Evolutionary conservation across 2,797 vertebrate genomes (phyloP).

Genomic region (Argentina silus): DNA sequence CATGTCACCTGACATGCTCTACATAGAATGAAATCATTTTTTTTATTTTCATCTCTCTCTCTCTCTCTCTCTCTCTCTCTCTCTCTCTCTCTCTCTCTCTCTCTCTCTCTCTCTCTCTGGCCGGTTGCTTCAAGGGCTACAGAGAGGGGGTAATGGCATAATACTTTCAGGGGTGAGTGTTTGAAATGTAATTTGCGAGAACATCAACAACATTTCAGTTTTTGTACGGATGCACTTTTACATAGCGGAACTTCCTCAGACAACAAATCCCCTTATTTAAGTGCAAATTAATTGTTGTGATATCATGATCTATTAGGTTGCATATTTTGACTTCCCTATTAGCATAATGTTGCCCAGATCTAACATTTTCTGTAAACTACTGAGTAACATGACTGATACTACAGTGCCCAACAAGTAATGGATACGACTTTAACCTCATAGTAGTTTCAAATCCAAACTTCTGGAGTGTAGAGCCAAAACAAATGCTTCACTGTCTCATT

Average conservation of each 20-base stretch:
- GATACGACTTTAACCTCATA: too few relatives aligned
- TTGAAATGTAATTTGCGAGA: not conserved
- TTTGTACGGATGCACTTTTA: not conserved
- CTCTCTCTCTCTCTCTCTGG: too few relatives aligned
- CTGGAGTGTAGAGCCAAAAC: too few relatives aligned
- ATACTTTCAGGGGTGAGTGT: not conserved
- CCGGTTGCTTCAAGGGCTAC: not conserved
- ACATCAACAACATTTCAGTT: not conserved
- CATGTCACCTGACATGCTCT: slow-evolving; percentile 1
- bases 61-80: too few relatives aligned
- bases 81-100: too few relatives aligned
- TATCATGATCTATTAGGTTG: not conserved
- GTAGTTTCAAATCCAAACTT: too few relatives aligned
- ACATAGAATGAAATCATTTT: slow-evolving; percentile 6
- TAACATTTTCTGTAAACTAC: not conserved
- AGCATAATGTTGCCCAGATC: not conserved
- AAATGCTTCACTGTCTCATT: too few relatives aligned
- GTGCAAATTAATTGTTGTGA: not conserved
- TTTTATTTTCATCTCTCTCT: not conserved
- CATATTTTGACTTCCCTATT: not conserved
- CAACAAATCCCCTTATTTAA: not conserved
- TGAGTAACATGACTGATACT: not conserved
- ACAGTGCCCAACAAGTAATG: too few relatives aligned
- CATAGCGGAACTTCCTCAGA: not conserved
- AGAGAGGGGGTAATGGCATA: not conserved